A percentile compares a stretch with the other conserved stretches of the same genome.
Evolutionary conservation across 2,113 vertebrate species (phyloP).

Genomic region (Orcinus orca): DNA sequence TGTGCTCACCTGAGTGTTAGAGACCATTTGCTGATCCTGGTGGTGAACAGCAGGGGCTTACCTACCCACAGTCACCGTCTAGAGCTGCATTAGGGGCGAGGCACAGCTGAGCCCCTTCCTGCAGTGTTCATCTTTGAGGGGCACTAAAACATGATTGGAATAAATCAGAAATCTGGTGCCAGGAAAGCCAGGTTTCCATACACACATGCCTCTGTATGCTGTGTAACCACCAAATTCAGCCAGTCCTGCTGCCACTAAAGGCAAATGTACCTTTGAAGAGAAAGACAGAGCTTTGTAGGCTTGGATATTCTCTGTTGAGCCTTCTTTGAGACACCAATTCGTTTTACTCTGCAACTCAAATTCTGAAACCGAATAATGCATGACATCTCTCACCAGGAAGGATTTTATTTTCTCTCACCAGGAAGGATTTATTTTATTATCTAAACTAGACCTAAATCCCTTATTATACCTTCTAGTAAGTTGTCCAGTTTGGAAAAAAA

Average conservation of each 20-base stretch:
- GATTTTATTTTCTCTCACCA: not conserved
- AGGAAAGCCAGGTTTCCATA: not conserved
- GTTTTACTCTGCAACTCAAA: not conserved
- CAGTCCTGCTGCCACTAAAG: not conserved
- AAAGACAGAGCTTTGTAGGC: not conserved
- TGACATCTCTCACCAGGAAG: not conserved
- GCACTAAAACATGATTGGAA: not conserved
- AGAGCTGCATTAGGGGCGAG: not conserved
- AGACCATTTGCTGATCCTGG: not conserved
- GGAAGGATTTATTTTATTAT: not conserved
- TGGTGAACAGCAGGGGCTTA: not conserved
- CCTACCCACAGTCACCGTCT: not conserved
- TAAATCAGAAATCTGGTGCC: not conserved
- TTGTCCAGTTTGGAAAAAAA: not conserved
- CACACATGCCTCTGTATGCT: not conserved
- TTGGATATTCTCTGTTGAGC: not conserved
- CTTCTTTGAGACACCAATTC: not conserved
- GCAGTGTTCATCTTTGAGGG: not conserved
- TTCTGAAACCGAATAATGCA: not conserved
- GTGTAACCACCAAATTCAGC: not conserved
- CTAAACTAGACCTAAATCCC: not conserved
- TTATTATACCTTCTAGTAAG: not conserved
- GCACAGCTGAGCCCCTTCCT: not conserved
- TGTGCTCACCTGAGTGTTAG: not conserved
- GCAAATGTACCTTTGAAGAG: not conserved